Conservation (phyloP, 2,113 vertebrate genomes). For the Aleadryas rufinucha region DNA sequence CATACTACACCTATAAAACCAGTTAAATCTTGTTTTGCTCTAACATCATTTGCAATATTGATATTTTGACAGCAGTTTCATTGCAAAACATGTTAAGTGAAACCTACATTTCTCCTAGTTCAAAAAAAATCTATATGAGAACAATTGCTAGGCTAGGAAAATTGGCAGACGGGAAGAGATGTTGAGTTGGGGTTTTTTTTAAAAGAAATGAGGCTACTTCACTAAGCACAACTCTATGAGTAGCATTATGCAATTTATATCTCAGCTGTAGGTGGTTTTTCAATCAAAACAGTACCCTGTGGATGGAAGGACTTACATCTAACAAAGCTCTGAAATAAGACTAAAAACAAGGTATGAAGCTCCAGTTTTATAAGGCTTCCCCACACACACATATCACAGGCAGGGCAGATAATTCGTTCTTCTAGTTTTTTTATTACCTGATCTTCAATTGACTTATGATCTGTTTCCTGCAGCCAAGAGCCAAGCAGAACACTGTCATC, state of each 20-base stretch:
- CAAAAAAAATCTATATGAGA: neutral
- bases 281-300: neutral
- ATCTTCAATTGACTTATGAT: constrained; percentile 98
- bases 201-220: neutral
- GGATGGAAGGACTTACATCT: neutral
- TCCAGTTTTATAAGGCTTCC: neutral
- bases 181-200: neutral
- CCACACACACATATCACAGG: neutral
- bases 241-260: neutral
- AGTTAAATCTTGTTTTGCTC: neutral
- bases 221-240: neutral
- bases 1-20: neutral
- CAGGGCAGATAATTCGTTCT: neutral
- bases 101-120: neutral
- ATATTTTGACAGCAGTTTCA: neutral
- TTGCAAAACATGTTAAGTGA: neutral
- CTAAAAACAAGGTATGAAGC: neutral
- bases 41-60: neutral
- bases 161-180: fast-evolving
- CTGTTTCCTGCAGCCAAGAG: constrained; percentile 98
- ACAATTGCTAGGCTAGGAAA: neutral
- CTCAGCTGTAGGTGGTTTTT: neutral
- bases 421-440: constrained; percentile 75
- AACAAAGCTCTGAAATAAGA: neutral
- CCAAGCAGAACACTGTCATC: constrained; percentile 98